These are phyloP conservation scores for Archegozetes longisetosus DNA, from an alignment of 1,140 invertebrate species.

Conservation along the genomic window DNA sequence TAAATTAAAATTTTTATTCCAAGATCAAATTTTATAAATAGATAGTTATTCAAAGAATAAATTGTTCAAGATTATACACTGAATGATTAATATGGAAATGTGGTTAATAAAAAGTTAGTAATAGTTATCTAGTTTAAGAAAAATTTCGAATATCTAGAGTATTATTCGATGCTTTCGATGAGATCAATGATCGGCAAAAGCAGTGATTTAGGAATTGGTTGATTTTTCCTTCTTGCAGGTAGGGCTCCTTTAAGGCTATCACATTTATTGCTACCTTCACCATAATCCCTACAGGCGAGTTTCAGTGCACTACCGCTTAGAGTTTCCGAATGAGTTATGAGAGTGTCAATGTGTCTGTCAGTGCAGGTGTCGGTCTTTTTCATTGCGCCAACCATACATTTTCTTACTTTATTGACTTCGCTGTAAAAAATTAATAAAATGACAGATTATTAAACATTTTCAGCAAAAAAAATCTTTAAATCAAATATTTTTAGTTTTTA, in stretches of 20 bases:
- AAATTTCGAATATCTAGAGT: no score
- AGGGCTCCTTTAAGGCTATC: background rate
- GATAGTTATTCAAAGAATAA: no score
- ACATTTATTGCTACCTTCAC: background rate
- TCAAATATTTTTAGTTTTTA: background rate
- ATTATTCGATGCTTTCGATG: background rate
- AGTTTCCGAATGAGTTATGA: background rate
- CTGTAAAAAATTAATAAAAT: background rate
- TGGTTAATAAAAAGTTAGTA: no score
- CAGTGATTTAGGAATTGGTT: background rate
- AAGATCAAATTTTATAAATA: no score
- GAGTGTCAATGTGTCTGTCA: background rate
- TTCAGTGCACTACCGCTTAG: background rate
- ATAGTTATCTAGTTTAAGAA: no score
- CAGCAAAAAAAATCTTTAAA: no score
- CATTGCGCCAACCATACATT: background rate
- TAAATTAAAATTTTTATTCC: no score
- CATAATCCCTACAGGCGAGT: background rate
- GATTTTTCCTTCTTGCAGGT: background rate
- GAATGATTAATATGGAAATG: no score
- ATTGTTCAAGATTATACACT: no score
- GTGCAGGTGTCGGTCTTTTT: background rate
- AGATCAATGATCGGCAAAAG: background rate
- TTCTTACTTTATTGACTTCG: background rate
- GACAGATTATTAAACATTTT: no score